Evolutionary conservation across 1,140 invertebrate genomes (phyloP).

Genomic region (Drosophila navojoa): DNA sequence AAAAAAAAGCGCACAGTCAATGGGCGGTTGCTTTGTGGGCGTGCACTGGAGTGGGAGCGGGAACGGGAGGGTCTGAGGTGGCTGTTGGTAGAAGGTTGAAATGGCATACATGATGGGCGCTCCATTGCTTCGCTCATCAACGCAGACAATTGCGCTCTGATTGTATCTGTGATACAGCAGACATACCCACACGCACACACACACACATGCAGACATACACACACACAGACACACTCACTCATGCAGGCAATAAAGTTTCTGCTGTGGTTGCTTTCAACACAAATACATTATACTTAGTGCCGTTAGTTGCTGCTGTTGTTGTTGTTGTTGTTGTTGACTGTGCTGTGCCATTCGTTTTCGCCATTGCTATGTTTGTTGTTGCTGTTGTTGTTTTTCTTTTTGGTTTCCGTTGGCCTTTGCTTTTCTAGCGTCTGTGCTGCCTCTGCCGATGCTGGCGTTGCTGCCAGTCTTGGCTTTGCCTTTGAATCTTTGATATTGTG

Average conservation of each 20-base stretch:
- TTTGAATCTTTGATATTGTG: slow-evolving; percentile 75
- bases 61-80: neutral
- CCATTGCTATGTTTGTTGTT: slow-evolving; percentile 52
- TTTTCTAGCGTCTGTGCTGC: slow-evolving; percentile 17
- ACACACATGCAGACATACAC: slow-evolving; percentile 19
- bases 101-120: slow-evolving; percentile 41
- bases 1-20: slow-evolving; percentile 52
- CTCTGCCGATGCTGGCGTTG: neutral
- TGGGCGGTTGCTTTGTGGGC: slow-evolving; percentile 7
- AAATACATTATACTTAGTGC: slow-evolving; percentile 79
- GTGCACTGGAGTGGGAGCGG: neutral
- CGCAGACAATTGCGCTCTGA: slow-evolving; percentile 78
- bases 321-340: slow-evolving; percentile 29
- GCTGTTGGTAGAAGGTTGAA: neutral
- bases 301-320: slow-evolving; percentile 44
- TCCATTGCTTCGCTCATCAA: slow-evolving; percentile 68
- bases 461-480: slow-evolving; percentile 21
- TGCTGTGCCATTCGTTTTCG: slow-evolving; percentile 45
- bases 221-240: slow-evolving; percentile 35
- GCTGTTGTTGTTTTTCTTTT: slow-evolving; percentile 50
- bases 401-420: slow-evolving; percentile 27
- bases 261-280: slow-evolving; percentile 72
- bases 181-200: slow-evolving; percentile 21
- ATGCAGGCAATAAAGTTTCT: slow-evolving; percentile 69
- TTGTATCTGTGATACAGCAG: slow-evolving; percentile 62